A percentile compares a stretch with the other conserved stretches of the same genome.
These are phyloP conservation scores for Lampropteryx suffumata DNA, from an alignment of 2,888 invertebrate species.

Conservation along the genomic window DNA sequence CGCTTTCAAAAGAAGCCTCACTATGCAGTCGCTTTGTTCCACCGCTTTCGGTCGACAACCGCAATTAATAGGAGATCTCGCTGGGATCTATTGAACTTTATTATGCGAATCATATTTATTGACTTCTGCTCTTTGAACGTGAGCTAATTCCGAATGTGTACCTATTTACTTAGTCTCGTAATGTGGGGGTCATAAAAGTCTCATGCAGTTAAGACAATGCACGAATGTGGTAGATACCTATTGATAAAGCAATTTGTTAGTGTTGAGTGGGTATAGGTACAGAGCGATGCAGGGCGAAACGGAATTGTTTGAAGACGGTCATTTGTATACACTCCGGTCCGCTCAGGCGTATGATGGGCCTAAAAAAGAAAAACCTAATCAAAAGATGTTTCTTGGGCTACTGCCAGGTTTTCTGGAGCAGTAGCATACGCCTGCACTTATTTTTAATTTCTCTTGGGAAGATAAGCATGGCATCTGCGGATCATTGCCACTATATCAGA, in stretches of 20 bases:
- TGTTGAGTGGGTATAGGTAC: too few species aligned
- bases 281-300: too few species aligned
- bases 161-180: too few species aligned
- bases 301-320: too few species aligned
- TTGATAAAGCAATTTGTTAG: too few species aligned
- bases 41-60: slow-evolving; percentile 34
- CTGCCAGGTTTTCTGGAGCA: slow-evolving; percentile 9
- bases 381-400: slow-evolving; percentile 16
- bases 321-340: background rate
- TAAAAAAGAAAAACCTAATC: slow-evolving; percentile 17
- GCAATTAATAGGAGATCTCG: slow-evolving; percentile 56
- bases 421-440: slow-evolving; percentile 22
- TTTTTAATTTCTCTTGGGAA: slow-evolving; percentile 26
- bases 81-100: slow-evolving; percentile 41
- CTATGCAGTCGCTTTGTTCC: slow-evolving; percentile 58
- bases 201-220: too few species aligned
- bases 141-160: background rate
- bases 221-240: too few species aligned
- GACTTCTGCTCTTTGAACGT: slow-evolving; percentile 22
- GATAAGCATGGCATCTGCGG: slow-evolving; percentile 12
- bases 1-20: slow-evolving; percentile 59
- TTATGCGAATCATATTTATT: slow-evolving; percentile 39
- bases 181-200: too few species aligned
- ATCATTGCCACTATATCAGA: too few species aligned
- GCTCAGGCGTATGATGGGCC: background rate